Percentiles rank a stretch among this genome's conserved stretches.
Evolutionary conservation across 35 echinoderm and acorn worm genomes (phyloP).

Genomic region (Antedon bifida): DNA sequence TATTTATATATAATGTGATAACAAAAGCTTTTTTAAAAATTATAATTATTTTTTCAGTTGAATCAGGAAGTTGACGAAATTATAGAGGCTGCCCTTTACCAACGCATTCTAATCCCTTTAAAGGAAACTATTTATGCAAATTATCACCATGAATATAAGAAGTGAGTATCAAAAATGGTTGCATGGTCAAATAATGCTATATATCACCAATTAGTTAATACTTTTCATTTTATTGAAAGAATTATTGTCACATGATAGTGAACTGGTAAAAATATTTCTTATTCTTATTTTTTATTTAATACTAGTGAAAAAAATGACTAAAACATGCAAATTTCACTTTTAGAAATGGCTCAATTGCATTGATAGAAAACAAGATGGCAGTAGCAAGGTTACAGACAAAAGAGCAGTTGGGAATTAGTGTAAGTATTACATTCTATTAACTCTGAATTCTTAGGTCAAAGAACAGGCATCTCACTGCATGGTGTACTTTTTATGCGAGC

Average conservation of each 20-base stretch:
- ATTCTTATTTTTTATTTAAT: too few relatives aligned
- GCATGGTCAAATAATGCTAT: not conserved
- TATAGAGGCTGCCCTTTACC: conserved; percentile 1
- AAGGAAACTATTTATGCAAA: not conserved
- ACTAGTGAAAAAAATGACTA: too few relatives aligned
- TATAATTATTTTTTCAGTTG: too few relatives aligned
- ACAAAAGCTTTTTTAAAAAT: too few relatives aligned
- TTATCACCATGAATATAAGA: not conserved
- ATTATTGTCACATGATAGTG: too few relatives aligned
- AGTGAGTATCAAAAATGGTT: not conserved
- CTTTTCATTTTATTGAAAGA: too few relatives aligned
- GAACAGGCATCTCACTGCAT: too few relatives aligned
- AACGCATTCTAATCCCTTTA: not conserved
- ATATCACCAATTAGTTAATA: too few relatives aligned
- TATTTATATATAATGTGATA: too few relatives aligned
- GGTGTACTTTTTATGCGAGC: too few relatives aligned
- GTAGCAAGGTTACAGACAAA: not conserved
- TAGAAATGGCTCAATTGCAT: conserved; percentile 2
- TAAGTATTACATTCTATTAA: not conserved
- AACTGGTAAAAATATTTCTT: too few relatives aligned
- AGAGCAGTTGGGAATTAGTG: conserved; percentile 6
- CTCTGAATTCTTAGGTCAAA: not conserved
- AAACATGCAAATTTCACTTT: too few relatives aligned
- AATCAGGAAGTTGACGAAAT: not conserved
- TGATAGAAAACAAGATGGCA: not conserved